Evolutionary conservation across 2,797 vertebrate species (phyloP), one percentile per base, ranked within the genome.

Genomic region (Megaceryle alcyon): DNA sequence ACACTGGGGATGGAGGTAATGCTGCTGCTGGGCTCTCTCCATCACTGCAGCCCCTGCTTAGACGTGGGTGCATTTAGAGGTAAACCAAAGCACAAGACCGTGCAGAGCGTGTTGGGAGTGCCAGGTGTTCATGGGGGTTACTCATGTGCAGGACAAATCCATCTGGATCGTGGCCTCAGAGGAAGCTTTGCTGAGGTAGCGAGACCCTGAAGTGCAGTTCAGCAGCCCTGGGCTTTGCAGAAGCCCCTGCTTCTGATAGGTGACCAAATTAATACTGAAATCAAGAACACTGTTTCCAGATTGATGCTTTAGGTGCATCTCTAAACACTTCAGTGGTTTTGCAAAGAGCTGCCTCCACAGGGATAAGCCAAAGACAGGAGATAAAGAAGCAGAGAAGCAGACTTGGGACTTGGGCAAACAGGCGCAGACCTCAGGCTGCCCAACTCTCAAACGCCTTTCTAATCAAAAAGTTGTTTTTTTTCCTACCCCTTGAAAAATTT

Each of bases 31-130:
- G 29, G 35, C 29, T 66, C 3, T 2, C 53, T 37, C 37, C 44
- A 11, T 25, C 17, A 1, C 63, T 25, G 37, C 44, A 75, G 35
- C 61, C 35, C 35, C 43, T 0, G 0, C 70, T 75, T 43, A 16
- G 35, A 26, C 31, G 43, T 25, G 35, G 53, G 61, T 2, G 2
- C 22, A 4, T 37, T 28, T 57, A 20, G 18, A 43, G 80, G 48
- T 15, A n/a, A 77, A 37, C 12, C 22, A 22, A 37, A 56, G 64
- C 22, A 13, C 5, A 1, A 7, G 35, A 77, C 23, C 12, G 43
- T 14, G 11, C 49, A 28, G 64, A 68, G 14, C 6, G 2, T 16
- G 33, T 2, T 1, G 3, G 6, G 25, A 37, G 21, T 7, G 33
- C 48, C 71, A 31, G 54, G 13, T 6, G 3, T 16, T 70, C 21